Base-by-base conservation (phyloP, 2,888 invertebrate species). In the Cataglyphis livida region DNA sequence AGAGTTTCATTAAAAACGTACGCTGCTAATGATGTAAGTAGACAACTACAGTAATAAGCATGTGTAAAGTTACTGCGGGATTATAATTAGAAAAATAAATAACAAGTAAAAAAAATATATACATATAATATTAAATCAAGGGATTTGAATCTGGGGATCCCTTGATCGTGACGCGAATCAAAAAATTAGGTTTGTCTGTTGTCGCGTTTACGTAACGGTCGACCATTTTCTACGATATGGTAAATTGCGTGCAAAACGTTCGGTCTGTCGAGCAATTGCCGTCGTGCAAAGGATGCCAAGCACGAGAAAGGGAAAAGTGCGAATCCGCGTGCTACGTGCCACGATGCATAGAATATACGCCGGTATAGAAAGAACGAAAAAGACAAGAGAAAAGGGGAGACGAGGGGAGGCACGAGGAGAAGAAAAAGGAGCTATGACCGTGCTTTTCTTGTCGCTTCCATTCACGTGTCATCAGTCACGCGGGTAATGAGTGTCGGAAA, bases 401-500 rank as follows among this genome's bases (percentile, higher is more conserved):
- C 76, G 82, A 73, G 82, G 62, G 61, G n/a, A 44, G 64, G 78
- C 70, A 32, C 78, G 71, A 74, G 76, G 35, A 57, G 65, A 81
- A 83, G 75, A 86, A 85, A 85, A 84, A 89, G 81, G 35, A 76
- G 44, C 70, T 79, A 66, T 83, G 87, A 85, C 81, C 86, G 86
- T 89, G 87, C 88, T 90, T 88, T 92, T 92, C 91, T 92, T 91
- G 91, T 92, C 91, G 89, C 88, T 86, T 90, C 90, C 91, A 89
- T 91, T 91, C 91, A 90, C 88, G 91, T 91, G 92, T 92, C 93
- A 93, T 93, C 93, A 93, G 93, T 93, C 91, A 92, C 90, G 91
- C 91, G 89, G 87, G 89, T 92, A 93, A 93, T 92, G 92, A 93
- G 92, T 90, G 90, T 92, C 90, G 92, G 92, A 93, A 92, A 91